A percentile compares a stretch with the other conserved stretches of the same genome.
These are phyloP conservation scores for Cichlasoma orientale DNA, from an alignment of 2,797 vertebrate genomes.

Conservation along the genomic window DNA sequence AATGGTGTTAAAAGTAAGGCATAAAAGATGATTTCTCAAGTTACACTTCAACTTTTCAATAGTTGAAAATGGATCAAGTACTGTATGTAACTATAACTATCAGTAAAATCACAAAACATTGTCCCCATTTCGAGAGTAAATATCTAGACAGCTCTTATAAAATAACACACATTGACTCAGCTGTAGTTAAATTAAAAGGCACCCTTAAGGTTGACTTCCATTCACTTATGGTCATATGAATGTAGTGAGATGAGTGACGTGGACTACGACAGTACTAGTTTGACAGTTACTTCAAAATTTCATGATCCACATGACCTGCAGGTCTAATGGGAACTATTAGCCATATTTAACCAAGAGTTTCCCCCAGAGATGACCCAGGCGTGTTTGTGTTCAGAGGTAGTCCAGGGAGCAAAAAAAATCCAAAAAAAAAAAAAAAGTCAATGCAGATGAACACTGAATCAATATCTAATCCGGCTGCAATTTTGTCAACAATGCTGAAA, in stretches of 20 bases:
- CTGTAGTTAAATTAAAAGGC: conserved; percentile 65
- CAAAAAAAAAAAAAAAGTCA: conserved; percentile 47
- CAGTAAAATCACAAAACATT: conserved; percentile 72
- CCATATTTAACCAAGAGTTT: conserved; percentile 25
- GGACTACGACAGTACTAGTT: conserved; percentile 69
- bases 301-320: conserved; percentile 43
- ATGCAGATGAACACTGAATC: conserved; percentile 56
- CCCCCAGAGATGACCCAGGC: conserved; percentile 50
- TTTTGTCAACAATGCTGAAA: conserved; percentile 68
- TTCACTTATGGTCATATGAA: conserved; percentile 58
- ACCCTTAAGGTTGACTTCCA: conserved; percentile 63
- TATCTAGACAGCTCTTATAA: conserved; percentile 73
- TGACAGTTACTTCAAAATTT: conserved; percentile 64
- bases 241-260: conserved; percentile 71
- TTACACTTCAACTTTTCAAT: conserved; percentile 76
- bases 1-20: conserved; percentile 70
- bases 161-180: conserved; percentile 65
- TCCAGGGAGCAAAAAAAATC: conserved; percentile 63
- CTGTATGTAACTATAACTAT: conserved; percentile 72
- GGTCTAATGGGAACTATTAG: conserved; percentile 37
- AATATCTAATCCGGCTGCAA: conserved; percentile 56
- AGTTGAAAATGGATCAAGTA: conserved; percentile 76
- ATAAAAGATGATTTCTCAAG: conserved; percentile 73
- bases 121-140: conserved; percentile 71
- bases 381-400: conserved; percentile 74